Evolutionary conservation across 2,888 invertebrate genomes (phyloP).

Genomic region (Carcina quercana): DNA sequence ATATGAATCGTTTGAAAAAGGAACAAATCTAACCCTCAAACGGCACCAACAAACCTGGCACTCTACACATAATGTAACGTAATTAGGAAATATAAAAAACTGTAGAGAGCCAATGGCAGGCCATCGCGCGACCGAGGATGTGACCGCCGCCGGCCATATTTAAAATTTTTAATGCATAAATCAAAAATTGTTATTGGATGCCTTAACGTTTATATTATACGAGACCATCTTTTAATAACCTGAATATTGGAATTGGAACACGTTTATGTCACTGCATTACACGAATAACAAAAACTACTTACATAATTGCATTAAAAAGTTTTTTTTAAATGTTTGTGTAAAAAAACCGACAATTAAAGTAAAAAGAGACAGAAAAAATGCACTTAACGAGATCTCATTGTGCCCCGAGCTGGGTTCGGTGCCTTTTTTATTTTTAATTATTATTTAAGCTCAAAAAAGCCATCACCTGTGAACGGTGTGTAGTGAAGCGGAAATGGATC

Average conservation of each 20-base stretch:
- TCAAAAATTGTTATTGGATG: constrained; percentile 61
- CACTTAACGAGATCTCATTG: constrained; percentile 59
- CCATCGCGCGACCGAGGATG: constrained; percentile 36
- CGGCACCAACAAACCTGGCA: constrained; percentile 38
- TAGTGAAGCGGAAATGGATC: constrained; percentile 67
- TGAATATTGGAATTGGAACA: neutral
- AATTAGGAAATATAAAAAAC: constrained; percentile 58
- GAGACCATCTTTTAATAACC: constrained; percentile 5
- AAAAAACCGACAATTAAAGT: constrained; percentile 39
- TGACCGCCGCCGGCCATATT: constrained; percentile 60
- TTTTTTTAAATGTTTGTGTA: constrained; percentile 19
- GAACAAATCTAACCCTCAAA: constrained; percentile 28
- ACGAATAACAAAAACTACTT: neutral
- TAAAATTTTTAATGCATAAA: constrained; percentile 65
- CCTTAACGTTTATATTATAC: constrained; percentile 51
- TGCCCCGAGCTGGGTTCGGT: constrained; percentile 33
- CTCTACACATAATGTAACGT: constrained; percentile 50
- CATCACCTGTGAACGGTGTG: constrained; percentile 64
- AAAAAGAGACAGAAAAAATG: constrained; percentile 37
- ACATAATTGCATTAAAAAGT: constrained; percentile 19
- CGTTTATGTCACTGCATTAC: neutral
- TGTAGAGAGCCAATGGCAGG: constrained; percentile 48
- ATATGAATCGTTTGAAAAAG: constrained; percentile 6
- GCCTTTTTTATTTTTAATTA: constrained; percentile 58
- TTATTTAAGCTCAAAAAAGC: constrained; percentile 53